Evolutionary conservation across 2,888 invertebrate species (phyloP), one percentile per base, ranked within the genome.

Genomic region (Cantharis flavilabris): DNA sequence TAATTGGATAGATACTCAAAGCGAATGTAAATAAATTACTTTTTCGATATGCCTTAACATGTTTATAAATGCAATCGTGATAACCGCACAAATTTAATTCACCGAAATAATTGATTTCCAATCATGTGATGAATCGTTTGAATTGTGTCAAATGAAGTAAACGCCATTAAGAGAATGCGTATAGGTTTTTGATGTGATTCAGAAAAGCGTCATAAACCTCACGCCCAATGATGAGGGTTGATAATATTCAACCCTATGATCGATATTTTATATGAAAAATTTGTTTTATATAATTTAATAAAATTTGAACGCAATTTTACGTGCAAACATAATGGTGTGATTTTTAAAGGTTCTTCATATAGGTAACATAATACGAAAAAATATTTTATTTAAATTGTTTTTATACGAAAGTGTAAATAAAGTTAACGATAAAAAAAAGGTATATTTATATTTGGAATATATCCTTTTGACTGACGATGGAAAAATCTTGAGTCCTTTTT

Each of bases 81-180:
- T 67, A 67, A 67, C 23, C 65, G 65, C 20, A 67, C 26, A 67
- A 67, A 67, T 67, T 67, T 26, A 67, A 67, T 67, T 67, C 65
- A 67, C 23, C 65, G 65, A 23, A 67, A 67, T 67, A 67, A 67
- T 67, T 67, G 65, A 67, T 67, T 67, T 67, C 20, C 65, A 67
- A 67, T 67, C 65, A 67, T 67, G 23, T 23, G 65, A 67, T 67
- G 23, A 67, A 67, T 67, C 65, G 65, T 67, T 67, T 67, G 65
- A 67, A 67, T 67, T 23, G 65, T 67, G 65, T 67, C 65, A 67
- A 67, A 67, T 67, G 65, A 67, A 67, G 65, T 67, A 67, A 67
- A 67, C 65, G 65, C 18, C 65, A 67, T 67, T 67, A 67, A 67
- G 65, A 67, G 65, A 67, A 67, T 67, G 65, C 65, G 65, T 67